Evolutionary conservation across 1,140 invertebrate genomes (phyloP), one percentile per base, ranked within the genome.

Genomic region (Orchesella cincta): DNA sequence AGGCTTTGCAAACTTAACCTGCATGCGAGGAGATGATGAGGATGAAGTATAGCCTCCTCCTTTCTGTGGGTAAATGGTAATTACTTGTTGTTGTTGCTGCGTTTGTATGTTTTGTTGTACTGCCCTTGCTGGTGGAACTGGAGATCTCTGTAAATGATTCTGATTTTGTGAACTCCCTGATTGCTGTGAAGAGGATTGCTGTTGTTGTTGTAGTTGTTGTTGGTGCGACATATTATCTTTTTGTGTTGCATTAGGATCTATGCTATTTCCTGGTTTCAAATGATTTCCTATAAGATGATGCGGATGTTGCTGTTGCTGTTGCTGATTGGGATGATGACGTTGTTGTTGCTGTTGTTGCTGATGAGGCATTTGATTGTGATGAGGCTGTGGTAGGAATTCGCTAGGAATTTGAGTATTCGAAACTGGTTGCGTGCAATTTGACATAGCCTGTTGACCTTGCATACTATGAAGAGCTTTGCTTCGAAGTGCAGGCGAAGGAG

Each of bases 381-480:
- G 29, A 5, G 67, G 67, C 28, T 73, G 71, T n/a, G 71, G 71
- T 36, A 73, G 71, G 23, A 73, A 73, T 73, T 73, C 35, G 26
- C 28, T 36, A 20, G 71, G 71, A 46, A 73, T 39, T 39, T 73
- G 71, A 73, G 71, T 73, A 46, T 73, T 36, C 16, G 36, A 73
- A 26, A 16, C 26, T 12, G 35, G 23, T 46, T 73, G 71, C 34
- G 39, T 29, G 23, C 35, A 73, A 26, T 51, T 51, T 23, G 36
- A 1, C 23, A 8, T 3, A n/a, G n/a, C n/a, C 3, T 36, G 29
- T 73, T 73, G 34, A 23, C 33, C 33, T 67, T 67, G 62, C 31
- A 67, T 31, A 67, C 62, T 67, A 57, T 57, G 54, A 57, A 57
- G 54, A 67, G 23, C 62, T 67, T 67, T 67, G 62, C 62, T n/a